A percentile compares a stretch with the other conserved stretches of the same genome.
These are phyloP conservation scores for Glossosoma conforme DNA, from an alignment of 1,140 invertebrate species.

Conservation along the genomic window DNA sequence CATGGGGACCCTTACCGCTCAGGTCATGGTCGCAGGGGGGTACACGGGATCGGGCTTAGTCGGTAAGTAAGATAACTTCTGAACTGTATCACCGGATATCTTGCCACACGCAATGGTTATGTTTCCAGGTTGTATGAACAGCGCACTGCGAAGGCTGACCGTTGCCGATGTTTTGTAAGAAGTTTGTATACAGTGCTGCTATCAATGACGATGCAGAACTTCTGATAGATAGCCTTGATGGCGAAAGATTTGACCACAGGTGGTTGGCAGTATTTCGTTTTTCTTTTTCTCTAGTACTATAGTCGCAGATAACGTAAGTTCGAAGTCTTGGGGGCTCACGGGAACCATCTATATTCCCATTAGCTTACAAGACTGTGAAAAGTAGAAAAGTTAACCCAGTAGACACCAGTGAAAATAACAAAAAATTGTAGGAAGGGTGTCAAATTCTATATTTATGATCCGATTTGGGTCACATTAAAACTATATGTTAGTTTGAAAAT, in stretches of 20 bases:
- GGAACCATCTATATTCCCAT: too few relatives aligned
- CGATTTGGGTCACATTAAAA: too few relatives aligned
- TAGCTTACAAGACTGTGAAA: too few relatives aligned
- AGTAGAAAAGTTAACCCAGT: too few relatives aligned
- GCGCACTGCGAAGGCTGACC: not conserved
- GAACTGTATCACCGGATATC: slow-evolving; percentile 22
- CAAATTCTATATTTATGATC: too few relatives aligned
- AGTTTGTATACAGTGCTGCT: slow-evolving; percentile 12
- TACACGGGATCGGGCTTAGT: slow-evolving; percentile 35
- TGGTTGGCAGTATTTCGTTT: slow-evolving; percentile 22
- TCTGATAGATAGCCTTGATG: slow-evolving; percentile 8
- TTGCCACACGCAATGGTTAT: slow-evolving; percentile 6
- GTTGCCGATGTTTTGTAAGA: slow-evolving; percentile 15
- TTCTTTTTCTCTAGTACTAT: too few relatives aligned
- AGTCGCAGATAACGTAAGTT: too few relatives aligned
- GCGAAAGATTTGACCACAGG: slow-evolving; percentile 18
- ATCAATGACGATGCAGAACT: slow-evolving; percentile 11
- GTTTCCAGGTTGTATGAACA: slow-evolving; percentile 12
- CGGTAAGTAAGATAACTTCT: slow-evolving; percentile 41
- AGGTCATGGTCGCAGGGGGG: slow-evolving; percentile 47
- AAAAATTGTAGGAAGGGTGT: too few relatives aligned
- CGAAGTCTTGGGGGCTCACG: too few relatives aligned
- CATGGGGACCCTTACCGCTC: slow-evolving; percentile 60
- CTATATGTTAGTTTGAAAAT: too few relatives aligned
- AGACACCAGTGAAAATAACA: too few relatives aligned